A percentile compares a stretch with the other conserved stretches of the same genome.
Conservation (phyloP, 2,888 invertebrate genomes). For the Pyrrhosoma nymphula region DNA sequence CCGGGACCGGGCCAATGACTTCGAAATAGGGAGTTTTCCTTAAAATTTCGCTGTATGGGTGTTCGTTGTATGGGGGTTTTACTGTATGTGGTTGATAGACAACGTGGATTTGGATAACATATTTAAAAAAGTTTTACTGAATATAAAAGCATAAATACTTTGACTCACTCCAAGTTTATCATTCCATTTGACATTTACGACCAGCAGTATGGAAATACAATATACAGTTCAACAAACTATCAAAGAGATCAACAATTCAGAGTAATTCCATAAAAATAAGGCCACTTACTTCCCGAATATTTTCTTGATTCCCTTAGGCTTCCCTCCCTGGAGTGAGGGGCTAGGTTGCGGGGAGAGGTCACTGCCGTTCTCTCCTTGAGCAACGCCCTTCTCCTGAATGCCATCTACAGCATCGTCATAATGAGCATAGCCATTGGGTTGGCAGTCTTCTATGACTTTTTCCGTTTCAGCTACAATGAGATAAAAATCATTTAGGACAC, state of each 20-base stretch:
- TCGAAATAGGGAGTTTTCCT: no score
- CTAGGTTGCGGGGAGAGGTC: slow-evolving; percentile 77
- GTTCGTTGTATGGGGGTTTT: no score
- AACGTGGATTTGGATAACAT: no score
- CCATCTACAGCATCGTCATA: slow-evolving; percentile 47
- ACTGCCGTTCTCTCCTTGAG: slow-evolving; percentile 73
- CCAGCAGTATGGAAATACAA: no score
- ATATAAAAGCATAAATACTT: no score
- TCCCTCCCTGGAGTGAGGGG: slow-evolving; percentile 79
- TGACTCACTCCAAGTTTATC: no score
- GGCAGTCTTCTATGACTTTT: slow-evolving; percentile 79
- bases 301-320: slow-evolving; percentile 83
- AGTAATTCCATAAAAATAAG: background rate
- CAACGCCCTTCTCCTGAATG: slow-evolving; percentile 20
- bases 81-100: no score
- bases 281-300: slow-evolving; percentile 81
- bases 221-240: background rate
- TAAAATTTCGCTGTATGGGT: no score
- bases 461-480: slow-evolving; percentile 82
- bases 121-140: no score
- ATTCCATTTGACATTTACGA: no score
- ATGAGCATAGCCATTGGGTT: slow-evolving; percentile 29
- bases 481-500: slow-evolving; percentile 31
- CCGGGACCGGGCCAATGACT: no score
- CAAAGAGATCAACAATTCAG: background rate